Base-by-base conservation (phyloP, 2,888 invertebrate species). In the Epiblema foenella region DNA sequence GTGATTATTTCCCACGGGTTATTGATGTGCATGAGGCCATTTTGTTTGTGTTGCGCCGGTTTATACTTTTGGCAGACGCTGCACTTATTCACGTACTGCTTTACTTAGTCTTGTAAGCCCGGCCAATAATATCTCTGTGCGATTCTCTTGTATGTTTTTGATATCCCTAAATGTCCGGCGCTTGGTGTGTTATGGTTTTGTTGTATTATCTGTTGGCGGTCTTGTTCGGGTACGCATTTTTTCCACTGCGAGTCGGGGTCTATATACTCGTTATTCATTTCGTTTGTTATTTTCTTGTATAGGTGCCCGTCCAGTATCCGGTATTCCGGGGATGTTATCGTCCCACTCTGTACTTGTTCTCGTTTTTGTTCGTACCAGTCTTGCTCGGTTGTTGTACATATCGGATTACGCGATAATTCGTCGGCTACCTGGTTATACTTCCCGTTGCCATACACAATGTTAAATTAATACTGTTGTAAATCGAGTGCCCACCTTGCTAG, bases 181-280 rank as follows among this genome's bases (percentile, higher is more conserved):
- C 20, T 52, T 2, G 52, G 52, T 24, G 12, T 54, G 52, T 54
- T 12, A 5, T 54, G 52, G 24, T 54, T 54, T 54, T 54, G 52
- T 12, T 54, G 20, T 24, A 54, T 12, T 54, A 54, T 54, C 1
- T 54, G 20, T 11, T 24, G 52, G 12, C 10, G 18, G 2, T 54
- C 20, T 12, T 11, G 0, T 8, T 20, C 12, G 11, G 52, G 52
- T 3, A 54, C 12, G 15, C 52, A 54, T 15, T 20, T 20, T 10
- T 54, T 54, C 52, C 52, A 54, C 1, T 54, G 20, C 17, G 51
- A 10, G 17, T 51, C 5, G 9, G 17, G 9, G 0, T 10, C 17
- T 51, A 4, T 24, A 24, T 24, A 24, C 24, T n/a, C 9, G 10
- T 20, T 20, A 7, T 20, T 3, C 1, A 3, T 12, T 1, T 18